phyloP scores from a whole-genome alignment of 2,888 invertebrate genomes.

The Colletes collaris region DNA sequence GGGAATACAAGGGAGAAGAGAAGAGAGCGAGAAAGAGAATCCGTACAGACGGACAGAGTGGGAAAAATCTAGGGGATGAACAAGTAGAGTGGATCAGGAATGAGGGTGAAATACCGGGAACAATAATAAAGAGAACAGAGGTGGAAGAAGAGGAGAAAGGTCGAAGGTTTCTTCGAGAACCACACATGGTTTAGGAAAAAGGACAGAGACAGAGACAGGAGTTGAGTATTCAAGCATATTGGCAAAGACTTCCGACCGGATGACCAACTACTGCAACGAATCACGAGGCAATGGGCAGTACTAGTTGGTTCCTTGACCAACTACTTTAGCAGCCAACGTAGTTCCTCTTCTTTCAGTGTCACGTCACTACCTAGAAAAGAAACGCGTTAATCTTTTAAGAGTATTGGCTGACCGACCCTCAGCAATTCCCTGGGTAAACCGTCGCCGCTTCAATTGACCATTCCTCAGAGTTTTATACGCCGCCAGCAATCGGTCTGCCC shows the following conservation, averaged over 20 bases:
- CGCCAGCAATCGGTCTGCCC: constrained; percentile 26
- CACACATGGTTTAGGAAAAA: not conserved
- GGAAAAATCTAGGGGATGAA: constrained; percentile 18
- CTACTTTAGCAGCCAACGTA: constrained; percentile 51
- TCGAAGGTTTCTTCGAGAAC: not conserved
- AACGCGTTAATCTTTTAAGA: constrained; percentile 77
- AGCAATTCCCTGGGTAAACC: constrained; percentile 72
- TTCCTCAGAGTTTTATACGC: constrained; percentile 65
- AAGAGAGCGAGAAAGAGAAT: constrained; percentile 38
- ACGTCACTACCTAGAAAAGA: constrained; percentile 75
- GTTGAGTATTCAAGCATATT: constrained; percentile 21
- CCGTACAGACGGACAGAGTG: constrained; percentile 33
- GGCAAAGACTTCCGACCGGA: constrained; percentile 43
- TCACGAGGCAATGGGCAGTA: constrained; percentile 33
- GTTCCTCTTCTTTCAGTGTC: constrained; percentile 73
- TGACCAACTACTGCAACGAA: constrained; percentile 37
- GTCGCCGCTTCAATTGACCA: constrained; percentile 66
- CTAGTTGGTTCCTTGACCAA: constrained; percentile 10
- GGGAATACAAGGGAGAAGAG: constrained; percentile 43
- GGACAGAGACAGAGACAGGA: constrained; percentile 42
- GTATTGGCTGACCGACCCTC: constrained; percentile 72
- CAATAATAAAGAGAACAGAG: constrained; percentile 13
- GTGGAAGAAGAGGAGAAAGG: not conserved
- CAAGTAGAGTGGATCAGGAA: constrained; percentile 46
- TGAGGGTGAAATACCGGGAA: constrained; percentile 11